Base-by-base conservation (phyloP, 2,888 invertebrate genomes). In the Entomobrya proxima region DNA sequence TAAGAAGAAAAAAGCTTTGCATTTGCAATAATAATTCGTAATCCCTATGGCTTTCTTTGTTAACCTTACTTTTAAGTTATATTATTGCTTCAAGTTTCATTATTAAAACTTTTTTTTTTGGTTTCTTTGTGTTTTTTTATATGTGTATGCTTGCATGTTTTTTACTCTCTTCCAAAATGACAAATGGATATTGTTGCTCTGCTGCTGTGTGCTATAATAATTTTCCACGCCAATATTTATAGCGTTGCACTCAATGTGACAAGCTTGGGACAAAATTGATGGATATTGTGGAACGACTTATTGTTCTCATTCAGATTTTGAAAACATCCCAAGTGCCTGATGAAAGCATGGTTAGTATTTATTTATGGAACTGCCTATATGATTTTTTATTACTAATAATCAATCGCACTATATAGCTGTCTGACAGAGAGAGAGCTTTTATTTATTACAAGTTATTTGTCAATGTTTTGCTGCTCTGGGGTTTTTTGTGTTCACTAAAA, bases 281-380 rank as follows among this genome's bases (percentile, higher is more conserved):
- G 85, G 89, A 89, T 84, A 89, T 89, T 82, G 89, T 88, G 78
- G 88, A 89, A 79, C 86, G 87, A 87, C 88, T 90, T 76, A 89
- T 89, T 75, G 87, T 88, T 84, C 87, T 89, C 87, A 90, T 89
- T 76, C 86, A 88, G 69, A 89, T 89, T 86, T 86, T 89, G 40
- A 88, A 88, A 86, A 85, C 88, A n/a, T 88, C 89, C 9, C 89
- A 87, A 87, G 84, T 85, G 52, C 24, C 87, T 40, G 87, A 87
- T 75, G 85, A 74, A 35, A 35, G 32, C 47, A 11, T 79, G 85
- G 85, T 85, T 67, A 85, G 85, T 79, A 52, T 32, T n/a, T n/a
- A n/a, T n/a, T n/a, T n/a, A n/a, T n/a, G n/a, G n/a, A n/a, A n/a
- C n/a, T n/a, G n/a, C n/a, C n/a, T n/a, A n/a, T n/a, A n/a, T n/a